Conservation (phyloP, 2,797 vertebrate genomes). For the Tokudaia muenninki region DNA sequence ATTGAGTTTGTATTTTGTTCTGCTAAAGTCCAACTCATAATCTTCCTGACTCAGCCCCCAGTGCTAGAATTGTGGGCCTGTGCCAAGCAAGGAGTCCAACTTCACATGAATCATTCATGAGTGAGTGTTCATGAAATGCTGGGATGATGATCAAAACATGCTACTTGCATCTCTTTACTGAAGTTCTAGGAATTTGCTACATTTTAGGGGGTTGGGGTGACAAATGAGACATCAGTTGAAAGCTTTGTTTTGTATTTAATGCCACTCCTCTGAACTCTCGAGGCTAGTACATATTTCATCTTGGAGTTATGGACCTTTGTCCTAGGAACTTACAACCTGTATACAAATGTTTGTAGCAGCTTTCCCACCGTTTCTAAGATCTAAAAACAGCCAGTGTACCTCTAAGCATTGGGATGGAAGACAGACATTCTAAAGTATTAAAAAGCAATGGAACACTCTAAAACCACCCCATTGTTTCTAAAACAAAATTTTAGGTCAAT, state of each 20-base stretch:
- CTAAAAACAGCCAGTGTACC: background rate
- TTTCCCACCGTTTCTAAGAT: background rate
- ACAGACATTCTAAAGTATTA: background rate
- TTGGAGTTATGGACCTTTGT: too few species aligned
- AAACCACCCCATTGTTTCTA: background rate
- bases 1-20: background rate
- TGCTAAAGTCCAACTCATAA: background rate
- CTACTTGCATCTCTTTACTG: background rate
- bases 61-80: background rate
- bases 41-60: background rate
- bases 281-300: fast-evolving
- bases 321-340: background rate
- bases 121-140: background rate
- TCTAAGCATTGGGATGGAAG: too few species aligned
- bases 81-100: background rate
- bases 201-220: background rate
- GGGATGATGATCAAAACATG: background rate
- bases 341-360: background rate
- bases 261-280: background rate
- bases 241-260: background rate
- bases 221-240: background rate
- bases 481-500: background rate
- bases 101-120: background rate
- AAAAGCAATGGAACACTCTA: fast-evolving
- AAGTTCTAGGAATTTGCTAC: background rate